Conservation (phyloP, 2,797 vertebrate genomes). For the Coccyzus lansbergi region DNA sequence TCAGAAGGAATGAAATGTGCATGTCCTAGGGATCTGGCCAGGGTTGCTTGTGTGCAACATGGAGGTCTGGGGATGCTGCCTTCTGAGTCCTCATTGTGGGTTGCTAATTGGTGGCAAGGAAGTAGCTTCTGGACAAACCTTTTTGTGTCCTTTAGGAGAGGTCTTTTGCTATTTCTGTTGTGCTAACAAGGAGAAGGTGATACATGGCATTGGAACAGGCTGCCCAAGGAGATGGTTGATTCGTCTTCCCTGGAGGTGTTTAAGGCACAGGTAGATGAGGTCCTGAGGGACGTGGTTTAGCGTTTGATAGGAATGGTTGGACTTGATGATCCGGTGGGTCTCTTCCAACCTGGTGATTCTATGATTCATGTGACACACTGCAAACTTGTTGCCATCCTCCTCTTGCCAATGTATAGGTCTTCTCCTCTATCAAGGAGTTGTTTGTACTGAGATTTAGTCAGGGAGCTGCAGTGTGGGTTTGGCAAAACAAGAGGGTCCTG, state of each 20-base stretch:
- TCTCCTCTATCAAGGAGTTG: background rate
- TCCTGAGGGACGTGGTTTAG: too few relatives aligned
- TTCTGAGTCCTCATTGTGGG: background rate
- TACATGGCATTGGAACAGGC: too few relatives aligned
- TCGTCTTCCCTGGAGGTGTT: too few relatives aligned
- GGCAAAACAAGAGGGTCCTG: background rate
- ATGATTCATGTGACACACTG: rapidly evolving
- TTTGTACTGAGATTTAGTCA: background rate
- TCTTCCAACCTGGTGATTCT: too few relatives aligned
- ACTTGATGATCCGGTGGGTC: too few relatives aligned
- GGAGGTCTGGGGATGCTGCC: background rate
- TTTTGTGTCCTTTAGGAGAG: background rate
- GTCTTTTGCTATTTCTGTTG: background rate
- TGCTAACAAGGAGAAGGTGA: background rate
- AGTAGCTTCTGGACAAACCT: background rate
- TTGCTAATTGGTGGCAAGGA: background rate
- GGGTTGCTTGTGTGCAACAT: background rate
- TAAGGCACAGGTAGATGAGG: too few relatives aligned
- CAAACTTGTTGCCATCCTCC: background rate
- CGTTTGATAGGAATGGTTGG: too few relatives aligned
- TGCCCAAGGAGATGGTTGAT: too few relatives aligned
- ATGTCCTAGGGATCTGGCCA: background rate
- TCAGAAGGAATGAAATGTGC: background rate
- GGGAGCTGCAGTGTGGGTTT: background rate
- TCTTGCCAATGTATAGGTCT: background rate